A percentile compares a stretch with the other conserved stretches of the same genome.
Conservation (phyloP, 2,888 invertebrate species). For the Acleris literana region DNA sequence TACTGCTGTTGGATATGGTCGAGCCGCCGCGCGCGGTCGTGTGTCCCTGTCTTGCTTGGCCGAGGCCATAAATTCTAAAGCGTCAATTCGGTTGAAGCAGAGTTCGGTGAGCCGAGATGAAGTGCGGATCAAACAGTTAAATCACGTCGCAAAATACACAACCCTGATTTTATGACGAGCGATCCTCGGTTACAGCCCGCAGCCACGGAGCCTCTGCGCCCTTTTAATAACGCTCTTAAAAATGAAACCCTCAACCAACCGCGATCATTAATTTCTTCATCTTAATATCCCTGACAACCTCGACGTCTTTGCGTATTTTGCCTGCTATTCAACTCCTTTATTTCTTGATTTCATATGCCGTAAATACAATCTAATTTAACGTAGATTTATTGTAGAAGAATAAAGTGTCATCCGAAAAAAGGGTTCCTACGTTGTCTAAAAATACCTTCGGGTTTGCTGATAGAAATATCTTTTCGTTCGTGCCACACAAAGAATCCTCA, state of each 20-base stretch:
- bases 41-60: background rate
- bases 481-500: no score
- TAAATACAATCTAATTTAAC: background rate
- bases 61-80: conserved; percentile 14
- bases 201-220: conserved; percentile 15
- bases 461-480: no score
- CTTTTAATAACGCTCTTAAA: conserved; percentile 32
- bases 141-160: conserved; percentile 28
- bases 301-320: conserved; percentile 24
- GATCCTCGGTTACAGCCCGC: conserved; percentile 22
- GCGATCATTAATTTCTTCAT: conserved; percentile 35
- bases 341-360: background rate
- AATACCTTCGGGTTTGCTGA: no score
- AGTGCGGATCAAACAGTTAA: conserved; percentile 30
- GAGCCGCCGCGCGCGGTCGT: no score
- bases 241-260: conserved; percentile 33
- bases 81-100: conserved; percentile 25
- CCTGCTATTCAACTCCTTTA: conserved; percentile 9
- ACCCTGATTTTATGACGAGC: conserved; percentile 31
- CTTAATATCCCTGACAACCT: conserved; percentile 30
- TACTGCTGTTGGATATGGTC: no score
- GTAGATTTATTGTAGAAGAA: background rate
- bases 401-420: no score
- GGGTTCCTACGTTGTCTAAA: no score
- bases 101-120: conserved; percentile 19